Evolutionary conservation across 2,797 vertebrate genomes (phyloP), one percentile per base, ranked within the genome.

Genomic region (Galago senegalensis): DNA sequence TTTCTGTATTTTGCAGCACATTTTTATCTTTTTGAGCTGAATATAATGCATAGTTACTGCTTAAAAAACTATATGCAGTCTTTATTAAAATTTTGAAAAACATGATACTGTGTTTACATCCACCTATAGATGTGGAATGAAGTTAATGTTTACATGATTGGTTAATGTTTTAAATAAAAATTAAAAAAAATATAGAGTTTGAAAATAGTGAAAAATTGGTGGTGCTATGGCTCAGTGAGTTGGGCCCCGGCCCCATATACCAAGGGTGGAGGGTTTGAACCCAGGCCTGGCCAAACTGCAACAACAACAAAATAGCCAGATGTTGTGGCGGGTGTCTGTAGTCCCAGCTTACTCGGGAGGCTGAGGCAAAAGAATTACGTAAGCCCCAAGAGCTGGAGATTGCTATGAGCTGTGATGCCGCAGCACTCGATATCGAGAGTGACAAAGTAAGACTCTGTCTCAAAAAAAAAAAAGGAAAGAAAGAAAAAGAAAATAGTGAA

Each of bases 1-100:
- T 88, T 80, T 98, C 86, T 67, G 60, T 95, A 87, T 97, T 98
- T 97, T 98, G 90, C 94, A 89, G 69, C 95, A 94, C 95, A 92
- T 89, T 96, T 88, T 76, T 96, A 76, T 93, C 29, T 77, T 91
- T 14, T 3, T 96, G 94, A 96, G 85, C 67, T 97, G 77, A 63
- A 70, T 94, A 87, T 97, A 73, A 94, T 56, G 7, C 27, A 65
- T 49, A 61, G 29, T 58, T 49, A 63, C 12, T 79, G 72, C 29
- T 81, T 80, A 13, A 46, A 58, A 93, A 25, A 89, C 27, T 65
- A 1, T 49, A 14, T 65, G 37, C 40, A 76, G 29, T 56, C 77
- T 73, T 96, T 61, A 40, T 82, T 85, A 81, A 92, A 81, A 90
- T 60, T 76, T 76, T 81, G 31, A 87, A 92, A 93, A 96, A 46